These are phyloP conservation scores for Polypterus bichir DNA, from an alignment of 2,113 vertebrate genomes.

Conservation along the genomic window DNA sequence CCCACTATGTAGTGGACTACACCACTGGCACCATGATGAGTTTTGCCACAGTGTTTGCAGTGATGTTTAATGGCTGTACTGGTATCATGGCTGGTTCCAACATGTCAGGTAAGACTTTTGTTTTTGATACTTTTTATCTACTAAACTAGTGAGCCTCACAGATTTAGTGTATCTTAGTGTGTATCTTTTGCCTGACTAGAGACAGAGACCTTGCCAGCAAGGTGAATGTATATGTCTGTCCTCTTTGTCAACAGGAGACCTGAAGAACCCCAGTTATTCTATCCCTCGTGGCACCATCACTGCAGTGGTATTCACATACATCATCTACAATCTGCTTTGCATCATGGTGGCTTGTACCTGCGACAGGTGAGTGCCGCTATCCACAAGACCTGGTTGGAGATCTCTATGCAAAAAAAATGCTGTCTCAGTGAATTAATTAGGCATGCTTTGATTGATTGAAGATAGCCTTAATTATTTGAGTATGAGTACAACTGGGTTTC, in stretches of 20 bases:
- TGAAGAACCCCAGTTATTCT: constrained; percentile 73
- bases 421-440: too few relatives aligned
- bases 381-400: too few relatives aligned
- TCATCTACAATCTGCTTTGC: constrained; percentile 66
- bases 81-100: constrained; percentile 83
- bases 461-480: too few relatives aligned
- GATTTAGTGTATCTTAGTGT: too few relatives aligned
- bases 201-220: neutral
- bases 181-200: too few relatives aligned
- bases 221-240: neutral
- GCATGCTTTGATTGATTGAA: too few relatives aligned
- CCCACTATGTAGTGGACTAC: constrained; percentile 55
- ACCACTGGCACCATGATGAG: constrained; percentile 58
- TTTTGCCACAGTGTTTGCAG: constrained; percentile 66
- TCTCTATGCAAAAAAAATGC: too few relatives aligned
- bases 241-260: constrained; percentile 49
- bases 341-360: constrained; percentile 71
- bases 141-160: too few relatives aligned
- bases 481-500: too few relatives aligned
- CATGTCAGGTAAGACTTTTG: constrained; percentile 59
- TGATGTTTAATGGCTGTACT: constrained; percentile 80
- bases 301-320: constrained; percentile 77
- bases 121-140: too few relatives aligned
- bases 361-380: constrained; percentile 49
- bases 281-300: constrained; percentile 80